A percentile compares a stretch with the other conserved stretches of the same genome.
Conservation (phyloP, 2,113 vertebrate genomes). For the Melanocharis versteri region DNA sequence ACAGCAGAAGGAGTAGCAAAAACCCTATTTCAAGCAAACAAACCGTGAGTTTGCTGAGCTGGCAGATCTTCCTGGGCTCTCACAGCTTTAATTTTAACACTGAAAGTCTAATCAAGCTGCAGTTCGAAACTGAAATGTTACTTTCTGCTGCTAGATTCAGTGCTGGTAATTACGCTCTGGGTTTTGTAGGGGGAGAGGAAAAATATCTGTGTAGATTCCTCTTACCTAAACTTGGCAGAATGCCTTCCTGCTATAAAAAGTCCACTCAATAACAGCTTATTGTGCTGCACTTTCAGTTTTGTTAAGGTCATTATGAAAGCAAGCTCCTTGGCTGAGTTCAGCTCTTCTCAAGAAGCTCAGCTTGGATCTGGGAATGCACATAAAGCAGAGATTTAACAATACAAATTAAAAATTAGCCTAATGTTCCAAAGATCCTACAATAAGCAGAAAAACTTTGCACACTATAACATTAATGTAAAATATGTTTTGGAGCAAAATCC, state of each 20-base stretch:
- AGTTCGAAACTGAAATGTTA: conserved; percentile 23
- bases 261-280: background rate
- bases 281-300: background rate
- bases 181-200: background rate
- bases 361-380: background rate
- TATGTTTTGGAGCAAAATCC: background rate
- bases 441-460: background rate
- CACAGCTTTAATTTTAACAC: conserved; percentile 24
- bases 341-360: background rate
- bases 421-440: background rate
- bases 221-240: background rate
- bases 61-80: background rate
- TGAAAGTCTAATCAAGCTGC: conserved; percentile 31
- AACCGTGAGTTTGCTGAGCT: conserved; percentile 5
- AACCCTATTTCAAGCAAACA: background rate
- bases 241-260: background rate
- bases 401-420: background rate
- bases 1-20: background rate
- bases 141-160: background rate
- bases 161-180: background rate
- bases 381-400: background rate
- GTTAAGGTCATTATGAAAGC: background rate
- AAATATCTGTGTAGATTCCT: background rate
- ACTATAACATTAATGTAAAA: background rate
- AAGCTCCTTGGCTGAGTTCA: background rate